Base-by-base conservation (phyloP, 2,113 vertebrate species). In the Ascaphus truei region DNA sequence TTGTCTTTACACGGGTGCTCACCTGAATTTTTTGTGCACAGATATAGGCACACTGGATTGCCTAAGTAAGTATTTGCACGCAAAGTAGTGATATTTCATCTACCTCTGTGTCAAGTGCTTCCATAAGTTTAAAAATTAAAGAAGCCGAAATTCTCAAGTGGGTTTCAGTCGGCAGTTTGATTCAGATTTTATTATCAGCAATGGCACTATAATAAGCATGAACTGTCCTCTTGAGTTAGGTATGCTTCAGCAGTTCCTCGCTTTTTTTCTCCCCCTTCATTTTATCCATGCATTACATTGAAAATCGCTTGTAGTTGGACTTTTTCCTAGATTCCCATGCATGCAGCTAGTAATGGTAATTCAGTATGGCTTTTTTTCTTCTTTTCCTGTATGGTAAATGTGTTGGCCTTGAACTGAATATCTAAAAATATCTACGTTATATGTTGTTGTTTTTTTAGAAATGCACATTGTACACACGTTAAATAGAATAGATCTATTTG, bases 101-200 rank as follows among this genome's bases (percentile, higher is more conserved):
- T 86, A 86, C 88, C 88, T 88, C 87, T 76, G 90, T 92, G 92
- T 93, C 89, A 90, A 92, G 89, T 72, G 89, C 90, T 92, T 91
- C 88, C 88, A 90, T 83, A 84, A 88, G 76, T 92, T 95, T 88
- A 95, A 96, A 95, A 93, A 95, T 94, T 93, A 85, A 97, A 91
- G 86, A 94, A 75, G 80, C 63, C 3, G 72, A 81, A 81, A 84
- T 85, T 91, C 90, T 92, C 86, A 50, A 77, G 77, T 85, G 89
- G 81, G 78, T 86, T 85, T 83, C 78, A 75, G 81, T 77, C 77
- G 75, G 88, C 85, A 80, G 92, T 92, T 94, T 89, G 89, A 89
- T 95, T 93, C 90, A 80, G 86, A 80, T 92, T 94, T 92, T 93
- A 93, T 96, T 92, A 94, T 94, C 90, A 83, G 75, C 87, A 81